Evolutionary conservation across 2,113 vertebrate species (phyloP).

Genomic region (Microtus richardsoni): DNA sequence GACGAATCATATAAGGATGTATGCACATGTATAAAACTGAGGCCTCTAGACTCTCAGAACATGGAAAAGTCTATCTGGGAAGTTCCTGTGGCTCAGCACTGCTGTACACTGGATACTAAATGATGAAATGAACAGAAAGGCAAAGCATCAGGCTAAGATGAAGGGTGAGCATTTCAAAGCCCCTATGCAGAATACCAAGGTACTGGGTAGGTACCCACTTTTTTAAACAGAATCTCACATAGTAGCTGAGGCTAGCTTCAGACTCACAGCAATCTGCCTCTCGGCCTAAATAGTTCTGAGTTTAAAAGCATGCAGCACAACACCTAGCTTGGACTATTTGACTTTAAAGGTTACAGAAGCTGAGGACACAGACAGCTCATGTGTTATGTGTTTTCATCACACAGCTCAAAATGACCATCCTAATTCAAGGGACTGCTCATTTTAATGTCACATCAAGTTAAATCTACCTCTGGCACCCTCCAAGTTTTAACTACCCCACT

Average conservation of each 20-base stretch:
- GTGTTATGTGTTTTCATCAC: not conserved
- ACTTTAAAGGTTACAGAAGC: slow-evolving; percentile 16
- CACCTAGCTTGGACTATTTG: not conserved
- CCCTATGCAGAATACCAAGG: not conserved
- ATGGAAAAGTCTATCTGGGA: not conserved
- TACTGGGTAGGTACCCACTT: not conserved
- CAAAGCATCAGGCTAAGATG: slow-evolving; percentile 5
- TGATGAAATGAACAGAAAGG: not conserved
- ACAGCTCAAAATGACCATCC: slow-evolving; percentile 16
- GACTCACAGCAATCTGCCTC: not conserved
- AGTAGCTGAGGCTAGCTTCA: not conserved
- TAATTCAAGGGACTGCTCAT: slow-evolving; percentile 20
- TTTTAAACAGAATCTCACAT: not conserved
- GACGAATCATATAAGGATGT: not conserved
- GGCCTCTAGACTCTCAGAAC: not conserved
- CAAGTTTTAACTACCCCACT: not conserved
- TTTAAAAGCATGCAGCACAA: not conserved
- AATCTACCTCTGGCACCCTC: not conserved
- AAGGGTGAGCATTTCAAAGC: not conserved
- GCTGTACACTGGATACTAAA: not conserved
- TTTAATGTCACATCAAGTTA: not conserved
- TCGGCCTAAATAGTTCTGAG: not conserved
- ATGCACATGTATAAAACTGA: not conserved
- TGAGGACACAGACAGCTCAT: not conserved
- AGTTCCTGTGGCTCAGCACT: not conserved